A percentile compares a stretch with the other conserved stretches of the same genome.
Conservation (phyloP, 2,888 invertebrate genomes). For the Fragum whitleyi region DNA sequence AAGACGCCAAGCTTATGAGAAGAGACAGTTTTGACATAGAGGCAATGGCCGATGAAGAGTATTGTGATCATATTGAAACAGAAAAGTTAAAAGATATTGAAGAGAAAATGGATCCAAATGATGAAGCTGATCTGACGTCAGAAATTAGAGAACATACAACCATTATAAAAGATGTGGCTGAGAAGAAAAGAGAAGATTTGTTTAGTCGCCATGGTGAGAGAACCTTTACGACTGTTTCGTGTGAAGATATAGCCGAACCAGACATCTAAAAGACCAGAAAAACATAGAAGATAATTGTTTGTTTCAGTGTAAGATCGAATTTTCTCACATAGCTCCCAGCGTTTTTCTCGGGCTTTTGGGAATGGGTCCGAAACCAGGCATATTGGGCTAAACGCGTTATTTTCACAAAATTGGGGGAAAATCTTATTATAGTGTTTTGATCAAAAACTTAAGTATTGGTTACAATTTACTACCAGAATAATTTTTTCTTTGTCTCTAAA, state of each 20-base stretch:
- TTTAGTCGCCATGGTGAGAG: constrained; percentile 18
- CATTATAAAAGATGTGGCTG: constrained; percentile 47
- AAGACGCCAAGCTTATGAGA: neutral
- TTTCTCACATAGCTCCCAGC: no score
- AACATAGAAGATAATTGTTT: no score
- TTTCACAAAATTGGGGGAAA: no score
- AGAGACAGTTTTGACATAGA: constrained; percentile 50
- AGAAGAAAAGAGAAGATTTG: constrained; percentile 30
- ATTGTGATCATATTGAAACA: constrained; percentile 17
- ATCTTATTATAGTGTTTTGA: no score
- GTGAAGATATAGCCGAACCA: neutral
- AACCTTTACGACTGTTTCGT: neutral
- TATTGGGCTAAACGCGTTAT: no score
- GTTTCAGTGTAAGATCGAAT: no score
- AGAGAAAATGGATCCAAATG: neutral
- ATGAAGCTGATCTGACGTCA: neutral
- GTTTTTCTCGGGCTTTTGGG: no score
- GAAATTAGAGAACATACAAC: constrained; percentile 40
- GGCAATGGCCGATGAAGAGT: constrained; percentile 46
- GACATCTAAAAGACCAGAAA: neutral
- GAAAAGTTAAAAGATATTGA: constrained; percentile 5
- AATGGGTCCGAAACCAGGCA: no score
- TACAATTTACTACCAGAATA: no score
- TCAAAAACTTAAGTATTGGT: no score
- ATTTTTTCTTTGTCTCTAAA: no score